Conservation (phyloP, 2,797 vertebrate genomes). For the Acipenser transmontanus region DNA sequence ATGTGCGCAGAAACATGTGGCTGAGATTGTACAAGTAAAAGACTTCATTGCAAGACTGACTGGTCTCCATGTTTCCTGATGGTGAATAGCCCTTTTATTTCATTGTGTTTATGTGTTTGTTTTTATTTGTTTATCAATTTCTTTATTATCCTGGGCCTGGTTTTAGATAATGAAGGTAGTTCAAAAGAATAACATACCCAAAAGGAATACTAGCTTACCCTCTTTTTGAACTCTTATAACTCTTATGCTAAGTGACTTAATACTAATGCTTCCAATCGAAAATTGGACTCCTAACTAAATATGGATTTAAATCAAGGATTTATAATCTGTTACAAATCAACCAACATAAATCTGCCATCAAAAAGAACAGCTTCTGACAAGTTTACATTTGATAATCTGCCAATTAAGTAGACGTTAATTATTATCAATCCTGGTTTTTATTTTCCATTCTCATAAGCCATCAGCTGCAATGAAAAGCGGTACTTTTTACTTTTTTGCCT, state of each 20-base stretch:
- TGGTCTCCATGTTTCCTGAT: no score
- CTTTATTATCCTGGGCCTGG: no score
- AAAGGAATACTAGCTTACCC: constrained; percentile 6
- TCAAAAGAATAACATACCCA: not conserved
- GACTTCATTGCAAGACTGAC: no score
- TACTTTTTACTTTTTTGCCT: not conserved
- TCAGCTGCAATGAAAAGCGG: constrained; percentile 18
- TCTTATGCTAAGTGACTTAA: constrained; percentile 20
- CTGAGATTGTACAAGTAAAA: no score
- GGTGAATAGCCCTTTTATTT: no score
- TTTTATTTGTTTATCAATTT: no score
- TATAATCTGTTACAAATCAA: constrained; percentile 16
- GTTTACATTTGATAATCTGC: not conserved
- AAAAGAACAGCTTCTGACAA: not conserved
- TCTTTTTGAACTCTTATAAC: constrained; percentile 24
- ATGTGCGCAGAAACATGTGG: no score
- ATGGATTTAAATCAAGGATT: constrained; percentile 7
- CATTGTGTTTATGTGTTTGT: no score
- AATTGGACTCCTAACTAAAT: constrained; percentile 13
- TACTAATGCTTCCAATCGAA: constrained; percentile 17
- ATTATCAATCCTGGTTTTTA: constrained; percentile 20
- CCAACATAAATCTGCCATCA: not conserved
- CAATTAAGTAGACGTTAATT: constrained; percentile 19
- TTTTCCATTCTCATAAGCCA: constrained; percentile 10
- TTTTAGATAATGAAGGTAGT: constrained; percentile 7